Percentiles rank a stretch among this genome's conserved stretches.
Conservation (phyloP, 2,888 invertebrate genomes). For the Eilema depressum region DNA sequence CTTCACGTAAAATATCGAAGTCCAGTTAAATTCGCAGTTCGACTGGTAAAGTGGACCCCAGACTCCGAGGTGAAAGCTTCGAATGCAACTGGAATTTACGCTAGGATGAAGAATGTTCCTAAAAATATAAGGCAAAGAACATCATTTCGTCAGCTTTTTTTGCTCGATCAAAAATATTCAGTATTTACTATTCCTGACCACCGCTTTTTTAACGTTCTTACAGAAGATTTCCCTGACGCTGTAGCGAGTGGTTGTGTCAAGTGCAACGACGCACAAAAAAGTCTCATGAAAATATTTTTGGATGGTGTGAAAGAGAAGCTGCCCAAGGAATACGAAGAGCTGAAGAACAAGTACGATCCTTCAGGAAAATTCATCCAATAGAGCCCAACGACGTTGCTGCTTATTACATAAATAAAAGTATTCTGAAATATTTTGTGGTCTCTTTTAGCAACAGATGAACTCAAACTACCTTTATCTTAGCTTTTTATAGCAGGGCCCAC, state of each 20-base stretch:
- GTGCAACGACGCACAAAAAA: conserved; percentile 21
- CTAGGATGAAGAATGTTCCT: too few species aligned
- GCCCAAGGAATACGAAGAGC: conserved; percentile 13
- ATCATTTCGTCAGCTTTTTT: too few species aligned
- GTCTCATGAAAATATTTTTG: conserved; percentile 14
- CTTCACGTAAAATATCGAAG: too few species aligned
- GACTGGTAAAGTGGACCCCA: too few species aligned
- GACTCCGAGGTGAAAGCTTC: too few species aligned
- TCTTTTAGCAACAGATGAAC: background rate
- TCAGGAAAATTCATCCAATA: conserved; percentile 8
- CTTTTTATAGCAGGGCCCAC: too few species aligned
- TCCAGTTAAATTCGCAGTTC: too few species aligned
- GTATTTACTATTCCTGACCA: too few species aligned
- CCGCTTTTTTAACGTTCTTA: background rate
- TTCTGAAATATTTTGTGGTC: background rate
- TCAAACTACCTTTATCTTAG: too few species aligned
- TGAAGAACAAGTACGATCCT: conserved; percentile 22
- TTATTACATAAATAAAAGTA: background rate
- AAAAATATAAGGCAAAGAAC: too few species aligned
- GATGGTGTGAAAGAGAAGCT: conserved; percentile 3
- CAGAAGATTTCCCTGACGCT: conserved; percentile 23
- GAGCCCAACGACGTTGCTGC: background rate
- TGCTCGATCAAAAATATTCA: too few species aligned
- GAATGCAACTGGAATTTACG: too few species aligned
- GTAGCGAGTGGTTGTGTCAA: conserved; percentile 10